A percentile compares a stretch with the other conserved stretches of the same genome.
Conservation (phyloP, 2,888 invertebrate species). For the Odontocolon sp. region DNA sequence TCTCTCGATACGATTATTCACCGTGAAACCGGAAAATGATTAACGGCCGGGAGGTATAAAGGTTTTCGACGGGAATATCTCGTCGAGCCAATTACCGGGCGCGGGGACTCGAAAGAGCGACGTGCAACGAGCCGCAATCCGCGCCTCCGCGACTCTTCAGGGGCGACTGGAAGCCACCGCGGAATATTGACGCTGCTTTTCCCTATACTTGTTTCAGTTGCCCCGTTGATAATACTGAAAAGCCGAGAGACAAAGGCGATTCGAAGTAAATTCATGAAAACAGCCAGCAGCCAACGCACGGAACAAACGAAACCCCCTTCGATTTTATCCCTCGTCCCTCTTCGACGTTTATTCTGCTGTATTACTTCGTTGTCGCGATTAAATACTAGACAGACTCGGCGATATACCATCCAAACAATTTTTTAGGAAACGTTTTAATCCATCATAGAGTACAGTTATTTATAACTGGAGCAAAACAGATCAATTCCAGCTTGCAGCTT, state of each 20-base stretch:
- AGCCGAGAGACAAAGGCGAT: slow-evolving; percentile 43
- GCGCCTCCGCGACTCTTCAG: slow-evolving; percentile 40
- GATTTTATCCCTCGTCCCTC: slow-evolving; percentile 17
- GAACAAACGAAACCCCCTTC: slow-evolving; percentile 41
- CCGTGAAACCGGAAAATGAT: slow-evolving; percentile 59
- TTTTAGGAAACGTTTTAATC: background rate
- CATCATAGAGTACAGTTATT: too few relatives aligned
- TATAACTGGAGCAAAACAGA: too few relatives aligned
- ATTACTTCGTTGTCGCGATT: slow-evolving; percentile 26
- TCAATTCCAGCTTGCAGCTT: too few relatives aligned
- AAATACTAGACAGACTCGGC: slow-evolving; percentile 18
- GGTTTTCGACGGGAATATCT: slow-evolving; percentile 53
- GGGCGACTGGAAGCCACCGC: slow-evolving; percentile 19
- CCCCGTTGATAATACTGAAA: slow-evolving; percentile 26
- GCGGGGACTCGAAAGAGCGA: background rate
- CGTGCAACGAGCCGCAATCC: background rate
- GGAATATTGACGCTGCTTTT: slow-evolving; percentile 47
- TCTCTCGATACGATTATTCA: slow-evolving; percentile 55
- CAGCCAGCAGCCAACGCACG: slow-evolving; percentile 33
- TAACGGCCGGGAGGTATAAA: slow-evolving; percentile 50
- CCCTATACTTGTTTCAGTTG: slow-evolving; percentile 17
- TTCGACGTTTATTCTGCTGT: slow-evolving; percentile 50
- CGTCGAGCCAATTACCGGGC: slow-evolving; percentile 55
- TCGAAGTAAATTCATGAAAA: slow-evolving; percentile 46
- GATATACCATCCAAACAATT: background rate